phyloP scores from a whole-genome alignment of 37 sponge, comb jelly and placozoan genomes.

The Beroe forskalii region DNA sequence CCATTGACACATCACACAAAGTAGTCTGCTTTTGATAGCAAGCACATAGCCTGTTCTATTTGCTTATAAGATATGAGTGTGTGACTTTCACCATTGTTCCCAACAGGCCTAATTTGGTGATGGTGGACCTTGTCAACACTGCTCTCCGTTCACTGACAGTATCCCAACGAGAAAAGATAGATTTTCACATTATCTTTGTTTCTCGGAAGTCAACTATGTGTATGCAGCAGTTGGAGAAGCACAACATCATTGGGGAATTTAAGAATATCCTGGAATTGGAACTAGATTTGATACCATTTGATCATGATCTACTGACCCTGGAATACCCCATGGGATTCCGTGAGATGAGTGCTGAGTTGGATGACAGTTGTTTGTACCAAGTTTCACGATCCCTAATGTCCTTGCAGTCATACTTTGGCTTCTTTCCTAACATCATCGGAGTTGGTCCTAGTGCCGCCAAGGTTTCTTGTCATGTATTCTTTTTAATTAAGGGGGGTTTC shows the following conservation, averaged over 20 bases:
- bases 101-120: conserved; percentile 29
- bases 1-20: too few relatives aligned
- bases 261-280: conserved; percentile 75
- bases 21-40: too few relatives aligned
- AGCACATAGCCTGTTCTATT: too few relatives aligned
- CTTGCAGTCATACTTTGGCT: conserved; percentile 85
- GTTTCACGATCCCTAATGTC: conserved; percentile 80
- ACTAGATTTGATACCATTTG: conserved; percentile 84
- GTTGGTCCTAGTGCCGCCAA: conserved; percentile 80
- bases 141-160: conserved; percentile 32
- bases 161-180: conserved; percentile 21
- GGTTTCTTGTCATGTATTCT: too few relatives aligned
- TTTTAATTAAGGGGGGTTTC: too few relatives aligned
- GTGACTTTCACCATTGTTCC: too few relatives aligned
- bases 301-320: conserved; percentile 85
- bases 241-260: conserved; percentile 66
- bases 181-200: conserved; percentile 75
- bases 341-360: conserved; percentile 58
- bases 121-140: conserved; percentile 30
- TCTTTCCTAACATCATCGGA: conserved; percentile 84
- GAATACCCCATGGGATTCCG: conserved; percentile 73
- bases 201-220: conserved; percentile 73
- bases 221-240: conserved; percentile 68
- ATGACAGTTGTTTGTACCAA: conserved; percentile 64
- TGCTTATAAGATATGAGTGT: too few relatives aligned